These are phyloP conservation scores for Corticium candelabrum DNA, from an alignment of 37 sponge, comb jelly and placozoan species.

Conservation along the genomic window DNA sequence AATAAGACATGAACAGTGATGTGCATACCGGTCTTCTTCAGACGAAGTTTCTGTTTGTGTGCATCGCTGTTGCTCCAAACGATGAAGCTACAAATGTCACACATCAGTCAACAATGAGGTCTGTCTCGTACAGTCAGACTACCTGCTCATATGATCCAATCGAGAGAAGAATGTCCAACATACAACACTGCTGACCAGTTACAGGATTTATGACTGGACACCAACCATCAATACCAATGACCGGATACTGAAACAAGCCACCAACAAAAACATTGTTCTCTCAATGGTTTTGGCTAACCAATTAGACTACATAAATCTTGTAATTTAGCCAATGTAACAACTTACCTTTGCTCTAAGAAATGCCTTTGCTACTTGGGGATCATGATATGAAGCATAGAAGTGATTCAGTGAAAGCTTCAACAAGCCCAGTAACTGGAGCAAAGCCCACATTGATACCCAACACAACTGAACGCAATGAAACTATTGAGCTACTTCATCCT, in stretches of 20 bases:
- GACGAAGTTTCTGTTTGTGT: no score
- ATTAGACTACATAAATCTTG: no score
- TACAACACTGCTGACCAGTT: constrained; percentile 35
- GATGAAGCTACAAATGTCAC: no score
- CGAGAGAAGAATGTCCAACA: constrained; percentile 46
- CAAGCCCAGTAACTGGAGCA: constrained; percentile 60
- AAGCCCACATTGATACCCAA: background rate
- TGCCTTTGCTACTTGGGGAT: constrained; percentile 13
- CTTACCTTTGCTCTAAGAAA: constrained; percentile 38
- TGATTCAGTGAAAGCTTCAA: constrained; percentile 74
- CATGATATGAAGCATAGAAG: constrained; percentile 53
- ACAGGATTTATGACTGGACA: constrained; percentile 69
- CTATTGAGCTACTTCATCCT: constrained; percentile 27
- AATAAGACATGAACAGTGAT: no score
- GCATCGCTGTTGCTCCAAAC: no score
- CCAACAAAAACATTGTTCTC: no score
- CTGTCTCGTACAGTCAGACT: no score
- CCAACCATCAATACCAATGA: constrained; percentile 56
- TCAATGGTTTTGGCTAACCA: no score
- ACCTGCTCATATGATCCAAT: constrained; percentile 34
- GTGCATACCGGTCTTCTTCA: no score
- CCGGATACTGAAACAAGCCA: constrained; percentile 26
- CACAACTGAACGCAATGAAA: background rate
- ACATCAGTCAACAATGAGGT: no score
- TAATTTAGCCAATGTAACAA: no score